A percentile compares a stretch with the other conserved stretches of the same genome.
These are phyloP conservation scores for Podarcis cretensis DNA, from an alignment of 2,113 vertebrate species.

Conservation along the genomic window DNA sequence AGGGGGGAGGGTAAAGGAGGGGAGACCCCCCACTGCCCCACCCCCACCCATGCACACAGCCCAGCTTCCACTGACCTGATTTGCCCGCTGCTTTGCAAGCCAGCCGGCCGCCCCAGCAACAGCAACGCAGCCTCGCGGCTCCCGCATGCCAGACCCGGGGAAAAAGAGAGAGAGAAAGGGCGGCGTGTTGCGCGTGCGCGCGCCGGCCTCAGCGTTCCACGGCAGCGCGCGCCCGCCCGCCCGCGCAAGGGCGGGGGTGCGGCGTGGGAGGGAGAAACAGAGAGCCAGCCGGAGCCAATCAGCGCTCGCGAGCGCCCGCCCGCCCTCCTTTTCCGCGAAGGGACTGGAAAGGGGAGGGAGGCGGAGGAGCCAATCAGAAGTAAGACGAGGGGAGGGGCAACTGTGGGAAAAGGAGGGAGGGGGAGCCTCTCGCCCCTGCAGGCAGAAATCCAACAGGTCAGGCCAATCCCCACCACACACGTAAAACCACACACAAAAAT, in stretches of 20 bases:
- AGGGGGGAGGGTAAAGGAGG: not conserved
- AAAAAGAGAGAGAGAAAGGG: not conserved
- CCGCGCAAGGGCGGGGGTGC: not conserved
- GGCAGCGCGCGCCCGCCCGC: not conserved
- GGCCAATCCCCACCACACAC: no score
- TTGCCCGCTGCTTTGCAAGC: not conserved
- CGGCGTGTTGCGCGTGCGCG: not conserved
- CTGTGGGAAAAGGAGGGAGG: not conserved
- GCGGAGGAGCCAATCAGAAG: not conserved
- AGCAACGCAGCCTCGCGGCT: not conserved
- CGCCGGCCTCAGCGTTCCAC: not conserved
- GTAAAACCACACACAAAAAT: not conserved
- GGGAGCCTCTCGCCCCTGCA: not conserved
- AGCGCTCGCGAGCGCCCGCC: not conserved
- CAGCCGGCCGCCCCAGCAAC: not conserved
- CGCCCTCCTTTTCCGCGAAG: no score
- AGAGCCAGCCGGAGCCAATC: not conserved
- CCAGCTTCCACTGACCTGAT: constrained; percentile 1
- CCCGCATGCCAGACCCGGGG: not conserved
- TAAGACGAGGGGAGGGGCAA: not conserved
- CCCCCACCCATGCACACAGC: not conserved
- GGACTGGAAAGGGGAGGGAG: no score
- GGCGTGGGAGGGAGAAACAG: not conserved
- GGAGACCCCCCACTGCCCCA: not conserved
- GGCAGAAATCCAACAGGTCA: not conserved